phyloP scores from a whole-genome alignment of 2,888 invertebrate genomes.

The Crematogaster levior region DNA sequence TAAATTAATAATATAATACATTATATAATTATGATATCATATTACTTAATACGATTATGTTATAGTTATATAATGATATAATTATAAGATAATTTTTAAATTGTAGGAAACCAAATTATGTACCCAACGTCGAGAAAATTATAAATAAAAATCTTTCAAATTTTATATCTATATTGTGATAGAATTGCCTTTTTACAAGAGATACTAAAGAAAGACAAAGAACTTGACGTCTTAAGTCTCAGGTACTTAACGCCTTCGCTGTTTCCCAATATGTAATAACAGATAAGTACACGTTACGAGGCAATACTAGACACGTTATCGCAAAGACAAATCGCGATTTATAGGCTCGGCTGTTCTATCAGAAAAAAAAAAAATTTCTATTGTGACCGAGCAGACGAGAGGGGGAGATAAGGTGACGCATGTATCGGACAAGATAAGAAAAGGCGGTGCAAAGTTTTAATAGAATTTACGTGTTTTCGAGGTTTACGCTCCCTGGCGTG shows the following conservation, averaged over 20 bases:
- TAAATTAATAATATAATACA: too few relatives aligned
- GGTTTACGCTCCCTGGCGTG: neutral
- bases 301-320: slow-evolving; percentile 13
- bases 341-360: slow-evolving; percentile 26
- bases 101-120: too few relatives aligned
- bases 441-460: slow-evolving; percentile 36
- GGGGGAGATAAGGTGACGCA: slow-evolving; percentile 35
- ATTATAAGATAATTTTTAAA: too few relatives aligned
- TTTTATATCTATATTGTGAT: neutral
- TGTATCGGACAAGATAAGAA: slow-evolving; percentile 15
- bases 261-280: slow-evolving; percentile 44
- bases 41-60: too few relatives aligned
- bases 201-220: neutral
- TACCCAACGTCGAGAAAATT: neutral
- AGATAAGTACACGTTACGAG: slow-evolving; percentile 20
- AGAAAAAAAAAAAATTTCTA: slow-evolving; percentile 27
- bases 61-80: too few relatives aligned
- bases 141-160: neutral
- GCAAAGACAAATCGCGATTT: slow-evolving; percentile 40
- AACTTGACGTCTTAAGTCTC: too few relatives aligned
- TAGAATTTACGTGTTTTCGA: slow-evolving; percentile 47
- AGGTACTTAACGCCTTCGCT: slow-evolving; percentile 21
- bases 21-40: too few relatives aligned
- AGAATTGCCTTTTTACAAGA: too few relatives aligned
- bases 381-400: slow-evolving; percentile 13